Evolutionary conservation across 2,113 vertebrate genomes (phyloP), one percentile per base, ranked within the genome.

Genomic region (Mystacornis crossleyi): DNA sequence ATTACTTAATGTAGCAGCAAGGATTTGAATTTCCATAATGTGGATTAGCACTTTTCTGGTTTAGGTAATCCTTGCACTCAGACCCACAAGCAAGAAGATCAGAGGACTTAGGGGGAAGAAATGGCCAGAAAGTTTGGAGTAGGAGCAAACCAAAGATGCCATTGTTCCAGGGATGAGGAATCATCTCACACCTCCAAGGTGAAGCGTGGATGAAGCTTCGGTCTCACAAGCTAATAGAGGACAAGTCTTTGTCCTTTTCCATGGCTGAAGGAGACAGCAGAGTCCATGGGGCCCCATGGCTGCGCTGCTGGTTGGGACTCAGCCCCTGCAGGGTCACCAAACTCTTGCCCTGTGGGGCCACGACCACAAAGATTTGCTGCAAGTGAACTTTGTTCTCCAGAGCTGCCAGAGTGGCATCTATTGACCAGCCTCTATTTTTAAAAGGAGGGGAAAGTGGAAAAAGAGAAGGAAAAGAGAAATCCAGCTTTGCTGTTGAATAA

Each of bases 401-500:
- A 77, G 87, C 81, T 88, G 74, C 89, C 33, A 8, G 86, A 87
- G 78, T 7, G 57, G 91, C 54, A 28, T 55, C 66, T 58, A 77
- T 96, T 89, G 91, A 73, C 64, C 77, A 57, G 67, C 58, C 28
- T 23, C 66, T 54, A 0, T 42, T 80, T 92, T 87, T 50, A 71
- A 78, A 87, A 71, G 55, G 11, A 38, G 14, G 6, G 23, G 21
- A 31, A 53, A 26, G 81, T 26, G 60, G 24, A 12, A 67, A 84
- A 90, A 92, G 38, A 77, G 93, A 73, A 16, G 82, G 70, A 40
- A 70, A 86, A 89, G 77, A 90, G 65, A 86, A 93, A 81, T 74
- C 45, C 73, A 78, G 88, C 64, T 85, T 79, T 43, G 69, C 94
- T 96, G 81, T 92, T 97, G 96, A 94, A 97, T 97, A 97, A 97